phyloP scores from a whole-genome alignment of 2,888 invertebrate genomes.

The Drosophila kuntzei region DNA sequence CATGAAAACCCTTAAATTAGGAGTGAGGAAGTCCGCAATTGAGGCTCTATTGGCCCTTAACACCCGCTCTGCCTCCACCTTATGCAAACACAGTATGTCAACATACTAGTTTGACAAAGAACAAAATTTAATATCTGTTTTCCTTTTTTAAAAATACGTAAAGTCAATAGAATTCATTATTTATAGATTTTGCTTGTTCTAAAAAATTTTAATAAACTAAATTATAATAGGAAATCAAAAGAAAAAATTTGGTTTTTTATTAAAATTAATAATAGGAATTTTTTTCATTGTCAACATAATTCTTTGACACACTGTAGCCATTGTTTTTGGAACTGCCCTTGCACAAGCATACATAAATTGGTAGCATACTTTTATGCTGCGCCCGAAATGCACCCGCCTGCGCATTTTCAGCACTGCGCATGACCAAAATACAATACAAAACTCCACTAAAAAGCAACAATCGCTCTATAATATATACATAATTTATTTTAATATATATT shows the following conservation, averaged over 20 bases:
- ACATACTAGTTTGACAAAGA: neutral
- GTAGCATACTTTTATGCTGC: conserved; percentile 44
- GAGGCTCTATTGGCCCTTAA: conserved; percentile 1
- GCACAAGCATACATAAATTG: conserved; percentile 28
- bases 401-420: conserved; percentile 24
- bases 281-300: neutral
- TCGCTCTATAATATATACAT: neutral
- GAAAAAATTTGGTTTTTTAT: no score
- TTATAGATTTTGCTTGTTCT: no score
- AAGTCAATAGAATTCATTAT: no score
- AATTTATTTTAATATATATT: conserved; percentile 7
- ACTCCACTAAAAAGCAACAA: conserved; percentile 1
- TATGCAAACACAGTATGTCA: neutral
- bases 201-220: no score
- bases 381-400: conserved; percentile 30
- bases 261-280: neutral
- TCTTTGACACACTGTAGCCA: neutral
- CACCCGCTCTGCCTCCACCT: neutral
- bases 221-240: neutral
- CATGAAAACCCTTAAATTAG: neutral
- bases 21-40: neutral
- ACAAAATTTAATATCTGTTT: neutral
- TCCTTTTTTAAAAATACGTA: no score
- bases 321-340: conserved; percentile 29
- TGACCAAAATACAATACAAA: conserved; percentile 15